Percentiles rank a stretch among this genome's conserved stretches.
phyloP scores from a whole-genome alignment of 2,888 invertebrate species.

The Neoaliturus tenellus region DNA sequence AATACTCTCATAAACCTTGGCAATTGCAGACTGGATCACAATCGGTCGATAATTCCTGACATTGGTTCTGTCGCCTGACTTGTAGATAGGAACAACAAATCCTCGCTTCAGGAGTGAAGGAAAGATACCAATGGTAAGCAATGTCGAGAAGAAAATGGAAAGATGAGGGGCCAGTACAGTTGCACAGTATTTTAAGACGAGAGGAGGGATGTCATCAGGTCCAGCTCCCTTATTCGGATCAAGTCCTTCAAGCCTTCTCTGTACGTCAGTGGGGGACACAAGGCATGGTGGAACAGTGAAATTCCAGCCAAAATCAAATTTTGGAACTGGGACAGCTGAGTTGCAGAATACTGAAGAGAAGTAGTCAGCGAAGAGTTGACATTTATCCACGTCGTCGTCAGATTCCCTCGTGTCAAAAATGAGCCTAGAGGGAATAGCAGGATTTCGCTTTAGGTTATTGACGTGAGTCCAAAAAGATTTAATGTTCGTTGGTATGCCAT shows the following conservation, averaged over 20 bases:
- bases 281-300: background rate
- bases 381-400: background rate
- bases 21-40: conserved; percentile 27
- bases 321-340: background rate
- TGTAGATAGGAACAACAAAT: conserved; percentile 16
- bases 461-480: background rate
- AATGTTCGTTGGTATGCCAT: background rate
- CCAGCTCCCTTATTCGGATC: conserved; percentile 6
- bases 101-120: background rate
- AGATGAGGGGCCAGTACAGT: conserved; percentile 17
- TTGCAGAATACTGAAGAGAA: background rate
- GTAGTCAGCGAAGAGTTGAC: conserved; percentile 23
- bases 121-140: background rate
- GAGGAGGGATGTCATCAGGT: conserved; percentile 22
- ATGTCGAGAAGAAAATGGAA: background rate
- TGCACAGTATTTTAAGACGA: conserved; percentile 2
- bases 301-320: conserved; percentile 20
- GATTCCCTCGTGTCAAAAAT: background rate
- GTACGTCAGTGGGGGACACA: background rate
- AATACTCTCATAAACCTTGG: conserved; percentile 23
- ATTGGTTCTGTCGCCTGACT: conserved; percentile 23
- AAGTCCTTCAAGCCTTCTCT: background rate
- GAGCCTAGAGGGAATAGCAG: background rate
- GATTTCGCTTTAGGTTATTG: background rate
- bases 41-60: conserved; percentile 6